Percentiles rank a stretch among this genome's conserved stretches.
Conservation (phyloP, 1,140 invertebrate genomes). For the Araneus ventricosus region DNA sequence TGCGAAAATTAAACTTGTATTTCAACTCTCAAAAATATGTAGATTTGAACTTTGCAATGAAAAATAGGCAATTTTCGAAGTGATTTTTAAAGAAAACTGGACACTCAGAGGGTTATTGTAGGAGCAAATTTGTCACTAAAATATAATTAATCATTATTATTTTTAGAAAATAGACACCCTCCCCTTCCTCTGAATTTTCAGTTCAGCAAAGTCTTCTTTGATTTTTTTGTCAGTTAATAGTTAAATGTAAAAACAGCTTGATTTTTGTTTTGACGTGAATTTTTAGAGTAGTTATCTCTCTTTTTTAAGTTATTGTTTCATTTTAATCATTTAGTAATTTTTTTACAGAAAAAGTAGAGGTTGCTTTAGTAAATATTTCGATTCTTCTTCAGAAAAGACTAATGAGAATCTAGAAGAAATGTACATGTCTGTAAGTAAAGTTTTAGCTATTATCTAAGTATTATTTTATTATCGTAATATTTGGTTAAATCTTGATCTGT, state of each 20-base stretch:
- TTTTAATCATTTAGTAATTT: background rate
- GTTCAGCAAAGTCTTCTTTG: background rate
- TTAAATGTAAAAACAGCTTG: background rate
- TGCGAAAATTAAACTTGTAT: too few relatives aligned
- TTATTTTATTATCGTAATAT: too few relatives aligned
- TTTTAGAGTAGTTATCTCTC: background rate
- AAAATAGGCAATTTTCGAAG: too few relatives aligned
- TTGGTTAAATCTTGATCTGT: too few relatives aligned
- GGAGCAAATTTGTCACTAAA: too few relatives aligned
- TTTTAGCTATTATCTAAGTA: background rate
- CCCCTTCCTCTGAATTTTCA: too few relatives aligned
- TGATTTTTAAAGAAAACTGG: too few relatives aligned
- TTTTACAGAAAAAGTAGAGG: constrained; percentile 48
- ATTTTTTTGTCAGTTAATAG: background rate
- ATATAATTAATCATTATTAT: too few relatives aligned
- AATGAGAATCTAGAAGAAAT: background rate
- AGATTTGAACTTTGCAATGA: too few relatives aligned
- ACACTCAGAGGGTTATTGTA: too few relatives aligned
- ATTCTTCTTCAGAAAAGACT: background rate
- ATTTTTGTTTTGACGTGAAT: background rate
- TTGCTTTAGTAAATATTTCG: constrained; percentile 63
- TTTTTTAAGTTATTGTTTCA: background rate
- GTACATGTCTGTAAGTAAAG: constrained; percentile 50
- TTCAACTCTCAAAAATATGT: too few relatives aligned
- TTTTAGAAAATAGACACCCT: too few relatives aligned